Evolutionary conservation across 2,797 vertebrate genomes (phyloP).

Genomic region (Kryptolebias ocellatus): DNA sequence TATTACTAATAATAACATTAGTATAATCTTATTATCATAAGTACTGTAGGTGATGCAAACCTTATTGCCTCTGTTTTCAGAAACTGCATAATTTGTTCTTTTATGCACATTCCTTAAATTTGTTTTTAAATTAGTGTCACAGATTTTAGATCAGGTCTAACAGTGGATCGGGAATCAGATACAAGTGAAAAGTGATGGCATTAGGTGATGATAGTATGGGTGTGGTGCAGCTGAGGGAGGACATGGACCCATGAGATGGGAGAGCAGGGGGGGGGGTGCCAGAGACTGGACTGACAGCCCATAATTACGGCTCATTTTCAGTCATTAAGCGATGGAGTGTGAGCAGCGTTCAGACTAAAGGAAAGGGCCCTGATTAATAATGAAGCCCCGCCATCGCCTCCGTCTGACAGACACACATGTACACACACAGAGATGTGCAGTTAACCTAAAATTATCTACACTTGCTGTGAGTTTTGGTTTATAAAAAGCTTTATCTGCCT

Average conservation of each 20-base stretch:
- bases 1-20: background rate
- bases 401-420: conserved; percentile 47
- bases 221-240: conserved; percentile 67
- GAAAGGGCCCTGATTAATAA: conserved; percentile 80
- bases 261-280: conserved; percentile 68
- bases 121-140: conserved; percentile 9
- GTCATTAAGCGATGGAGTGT: conserved; percentile 81
- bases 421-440: conserved; percentile 21
- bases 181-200: conserved; percentile 46
- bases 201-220: conserved; percentile 58
- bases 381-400: conserved; percentile 60
- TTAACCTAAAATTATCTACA: conserved; percentile 13
- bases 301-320: conserved; percentile 84
- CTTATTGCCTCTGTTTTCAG: background rate
- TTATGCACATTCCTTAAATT: background rate
- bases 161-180: conserved; percentile 5
- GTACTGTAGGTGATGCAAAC: background rate
- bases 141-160: conserved; percentile 1
- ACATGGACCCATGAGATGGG: conserved; percentile 73
- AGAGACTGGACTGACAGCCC: conserved; percentile 79
- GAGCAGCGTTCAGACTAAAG: conserved; percentile 72
- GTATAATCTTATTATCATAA: background rate
- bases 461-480: background rate
- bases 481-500: background rate
- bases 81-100: background rate